phyloP scores from a whole-genome alignment of 2,888 invertebrate genomes.

The Phyto melanocephala region DNA sequence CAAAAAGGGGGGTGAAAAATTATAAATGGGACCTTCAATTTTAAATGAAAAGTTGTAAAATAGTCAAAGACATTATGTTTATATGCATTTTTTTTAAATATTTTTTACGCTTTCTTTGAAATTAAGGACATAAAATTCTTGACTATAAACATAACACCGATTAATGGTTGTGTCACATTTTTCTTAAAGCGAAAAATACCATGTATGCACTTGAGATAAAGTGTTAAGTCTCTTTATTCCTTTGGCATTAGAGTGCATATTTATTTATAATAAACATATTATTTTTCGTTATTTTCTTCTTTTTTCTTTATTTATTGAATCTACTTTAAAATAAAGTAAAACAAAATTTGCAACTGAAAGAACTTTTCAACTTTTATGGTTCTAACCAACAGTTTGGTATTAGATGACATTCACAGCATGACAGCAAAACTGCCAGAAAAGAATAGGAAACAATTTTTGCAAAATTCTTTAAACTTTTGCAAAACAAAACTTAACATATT shows the following conservation, averaged over 20 bases:
- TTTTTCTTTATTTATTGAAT: not conserved
- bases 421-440: not conserved
- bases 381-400: conserved; percentile 11
- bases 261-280: not conserved
- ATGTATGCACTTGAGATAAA: not conserved
- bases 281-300: not conserved
- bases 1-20: not conserved
- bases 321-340: not conserved
- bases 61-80: conserved; percentile 2
- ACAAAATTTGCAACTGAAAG: not conserved
- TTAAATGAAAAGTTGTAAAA: conserved; percentile 7
- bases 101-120: not conserved
- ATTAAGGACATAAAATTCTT: conserved; percentile 6
- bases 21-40: conserved; percentile 1
- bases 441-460: not conserved
- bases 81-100: not conserved
- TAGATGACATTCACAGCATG: conserved; percentile 1
- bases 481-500: not conserved
- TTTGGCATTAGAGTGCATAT: not conserved
- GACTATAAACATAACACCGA: conserved; percentile 2
- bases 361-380: conserved; percentile 2
- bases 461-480: not conserved
- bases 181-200: not conserved
- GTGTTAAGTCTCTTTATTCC: not conserved
- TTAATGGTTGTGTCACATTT: not conserved